Evolutionary conservation across 1,140 invertebrate genomes (phyloP).

Genomic region (Aphis gossypii): DNA sequence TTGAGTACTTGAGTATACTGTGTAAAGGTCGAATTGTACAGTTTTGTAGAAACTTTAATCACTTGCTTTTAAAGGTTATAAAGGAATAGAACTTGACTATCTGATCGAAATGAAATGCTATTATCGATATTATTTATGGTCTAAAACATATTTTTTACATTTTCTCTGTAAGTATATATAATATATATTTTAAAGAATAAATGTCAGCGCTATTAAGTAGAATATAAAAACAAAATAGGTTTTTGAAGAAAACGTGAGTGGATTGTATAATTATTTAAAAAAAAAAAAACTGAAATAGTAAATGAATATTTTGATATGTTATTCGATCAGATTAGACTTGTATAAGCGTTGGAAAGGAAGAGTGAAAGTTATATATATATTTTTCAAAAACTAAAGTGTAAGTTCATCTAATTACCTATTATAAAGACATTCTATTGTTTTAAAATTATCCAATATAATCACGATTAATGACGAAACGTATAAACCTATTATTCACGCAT

Average conservation of each 20-base stretch:
- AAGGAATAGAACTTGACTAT: not conserved
- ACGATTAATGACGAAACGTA: conserved; percentile 15
- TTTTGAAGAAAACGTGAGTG: not conserved
- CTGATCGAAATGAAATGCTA: not conserved
- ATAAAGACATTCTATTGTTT: not conserved
- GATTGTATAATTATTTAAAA: not conserved
- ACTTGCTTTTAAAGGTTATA: not conserved
- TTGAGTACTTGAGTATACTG: not conserved
- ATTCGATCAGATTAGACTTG: not conserved
- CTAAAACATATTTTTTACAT: not conserved
- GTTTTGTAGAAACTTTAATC: not conserved
- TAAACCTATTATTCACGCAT: not conserved
- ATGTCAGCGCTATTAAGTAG: not conserved
- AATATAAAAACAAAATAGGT: not conserved
- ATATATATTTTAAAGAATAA: not conserved
- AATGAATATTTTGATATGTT: not conserved
- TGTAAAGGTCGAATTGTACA: not conserved
- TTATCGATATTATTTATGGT: not conserved
- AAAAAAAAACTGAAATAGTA: not conserved
- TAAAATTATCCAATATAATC: not conserved
- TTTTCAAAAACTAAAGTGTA: not conserved
- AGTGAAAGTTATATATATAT: not conserved
- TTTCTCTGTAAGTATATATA: not conserved
- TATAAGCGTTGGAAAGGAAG: not conserved
- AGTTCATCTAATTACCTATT: not conserved